Evolutionary conservation across 2,113 vertebrate species (phyloP).

Genomic region (Hemiprocne comata): DNA sequence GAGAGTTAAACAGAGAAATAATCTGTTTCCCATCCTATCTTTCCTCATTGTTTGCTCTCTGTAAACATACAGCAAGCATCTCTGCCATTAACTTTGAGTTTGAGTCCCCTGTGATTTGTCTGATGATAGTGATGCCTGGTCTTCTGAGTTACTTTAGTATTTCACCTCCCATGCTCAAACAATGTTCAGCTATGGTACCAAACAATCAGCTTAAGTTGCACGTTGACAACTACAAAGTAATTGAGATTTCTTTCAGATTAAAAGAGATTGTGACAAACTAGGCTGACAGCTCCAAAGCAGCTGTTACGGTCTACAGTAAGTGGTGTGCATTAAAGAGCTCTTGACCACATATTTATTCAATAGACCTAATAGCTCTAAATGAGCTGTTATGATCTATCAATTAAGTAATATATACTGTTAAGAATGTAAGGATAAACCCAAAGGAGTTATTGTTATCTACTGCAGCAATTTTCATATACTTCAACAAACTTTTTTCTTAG

Average conservation of each 20-base stretch:
- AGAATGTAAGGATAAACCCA: background rate
- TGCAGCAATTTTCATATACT: background rate
- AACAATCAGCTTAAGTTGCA: background rate
- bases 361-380: background rate
- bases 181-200: background rate
- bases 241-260: background rate
- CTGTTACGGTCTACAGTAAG: background rate
- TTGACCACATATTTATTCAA: background rate
- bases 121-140: background rate
- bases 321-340: background rate
- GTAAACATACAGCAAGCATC: background rate
- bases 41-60: background rate
- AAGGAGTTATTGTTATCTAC: background rate
- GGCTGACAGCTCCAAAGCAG: conserved; percentile 12
- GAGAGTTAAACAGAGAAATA: conserved; percentile 3
- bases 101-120: background rate
- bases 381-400: background rate
- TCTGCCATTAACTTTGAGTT: background rate
- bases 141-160: background rate
- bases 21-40: background rate
- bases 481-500: background rate
- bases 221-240: background rate
- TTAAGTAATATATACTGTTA: background rate
- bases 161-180: background rate
- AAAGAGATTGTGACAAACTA: background rate